Conservation (phyloP, 2,797 vertebrate genomes). For the Chelonia mydas region DNA sequence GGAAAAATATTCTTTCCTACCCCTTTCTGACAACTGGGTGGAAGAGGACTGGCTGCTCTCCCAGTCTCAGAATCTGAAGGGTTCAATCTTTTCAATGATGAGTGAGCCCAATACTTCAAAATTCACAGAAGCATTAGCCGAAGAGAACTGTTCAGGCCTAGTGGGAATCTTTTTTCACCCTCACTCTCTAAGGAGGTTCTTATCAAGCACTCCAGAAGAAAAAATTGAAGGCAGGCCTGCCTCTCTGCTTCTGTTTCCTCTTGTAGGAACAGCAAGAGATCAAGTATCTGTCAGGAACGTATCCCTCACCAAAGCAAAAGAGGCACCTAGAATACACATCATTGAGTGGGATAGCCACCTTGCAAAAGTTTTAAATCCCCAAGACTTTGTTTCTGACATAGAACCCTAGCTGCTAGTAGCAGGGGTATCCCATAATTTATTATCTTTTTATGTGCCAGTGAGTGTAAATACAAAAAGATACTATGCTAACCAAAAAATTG, state of each 20-base stretch:
- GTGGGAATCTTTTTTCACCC: fast-evolving
- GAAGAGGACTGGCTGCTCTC: background rate
- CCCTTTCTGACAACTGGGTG: background rate
- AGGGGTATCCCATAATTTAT: background rate
- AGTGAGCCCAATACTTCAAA: background rate
- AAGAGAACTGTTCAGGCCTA: background rate
- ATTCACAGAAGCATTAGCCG: background rate
- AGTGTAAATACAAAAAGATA: background rate
- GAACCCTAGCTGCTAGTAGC: background rate
- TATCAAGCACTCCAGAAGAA: background rate
- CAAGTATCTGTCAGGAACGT: background rate
- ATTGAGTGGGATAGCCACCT: background rate
- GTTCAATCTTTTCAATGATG: background rate
- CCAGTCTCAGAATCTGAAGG: background rate
- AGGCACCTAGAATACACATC: background rate
- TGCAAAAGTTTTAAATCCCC: background rate
- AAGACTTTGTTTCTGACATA: background rate
- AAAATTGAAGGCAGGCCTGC: background rate
- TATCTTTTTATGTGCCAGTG: background rate
- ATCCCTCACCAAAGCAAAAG: background rate
- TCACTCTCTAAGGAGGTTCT: background rate
- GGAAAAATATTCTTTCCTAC: background rate
- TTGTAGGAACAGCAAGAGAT: background rate
- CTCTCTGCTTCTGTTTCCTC: background rate
- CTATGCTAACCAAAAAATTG: background rate